These are phyloP conservation scores for Machaerirhynchus nigripectus DNA, from an alignment of 2,113 vertebrate genomes.

Conservation along the genomic window DNA sequence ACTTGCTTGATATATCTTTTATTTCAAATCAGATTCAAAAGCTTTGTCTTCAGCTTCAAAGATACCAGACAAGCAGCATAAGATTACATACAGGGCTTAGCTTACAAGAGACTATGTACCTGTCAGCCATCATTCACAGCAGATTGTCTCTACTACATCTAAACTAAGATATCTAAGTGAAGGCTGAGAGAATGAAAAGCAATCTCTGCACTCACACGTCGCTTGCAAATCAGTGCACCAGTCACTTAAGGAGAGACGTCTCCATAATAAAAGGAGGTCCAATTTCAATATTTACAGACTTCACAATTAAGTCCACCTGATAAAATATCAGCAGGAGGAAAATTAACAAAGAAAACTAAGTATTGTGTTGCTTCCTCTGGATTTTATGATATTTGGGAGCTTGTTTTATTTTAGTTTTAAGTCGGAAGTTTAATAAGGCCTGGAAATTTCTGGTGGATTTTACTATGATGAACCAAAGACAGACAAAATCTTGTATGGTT, in stretches of 20 bases:
- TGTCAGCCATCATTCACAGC: neutral
- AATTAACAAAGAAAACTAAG: neutral
- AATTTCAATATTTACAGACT: neutral
- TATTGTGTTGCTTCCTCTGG: neutral
- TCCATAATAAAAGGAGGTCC: neutral
- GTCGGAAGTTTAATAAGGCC: neutral
- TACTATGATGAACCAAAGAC: neutral
- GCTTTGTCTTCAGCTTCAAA: neutral
- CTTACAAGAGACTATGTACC: neutral
- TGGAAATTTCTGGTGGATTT: neutral
- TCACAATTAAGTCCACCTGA: neutral
- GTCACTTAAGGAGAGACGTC: neutral
- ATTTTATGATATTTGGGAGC: fast-evolving
- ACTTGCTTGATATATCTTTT: neutral
- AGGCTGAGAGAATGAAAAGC: neutral
- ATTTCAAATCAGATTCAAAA: neutral
- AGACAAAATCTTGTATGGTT: neutral
- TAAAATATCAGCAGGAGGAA: neutral
- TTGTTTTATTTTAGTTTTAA: neutral
- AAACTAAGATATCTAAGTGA: neutral
- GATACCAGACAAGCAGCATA: neutral
- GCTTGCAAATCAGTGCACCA: neutral
- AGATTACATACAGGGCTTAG: neutral
- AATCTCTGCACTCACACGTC: neutral
- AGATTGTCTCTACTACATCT: neutral